Evolutionary conservation across 2,797 vertebrate genomes (phyloP), one percentile per base, ranked within the genome.

Genomic region (Sebastes taczanowskii): DNA sequence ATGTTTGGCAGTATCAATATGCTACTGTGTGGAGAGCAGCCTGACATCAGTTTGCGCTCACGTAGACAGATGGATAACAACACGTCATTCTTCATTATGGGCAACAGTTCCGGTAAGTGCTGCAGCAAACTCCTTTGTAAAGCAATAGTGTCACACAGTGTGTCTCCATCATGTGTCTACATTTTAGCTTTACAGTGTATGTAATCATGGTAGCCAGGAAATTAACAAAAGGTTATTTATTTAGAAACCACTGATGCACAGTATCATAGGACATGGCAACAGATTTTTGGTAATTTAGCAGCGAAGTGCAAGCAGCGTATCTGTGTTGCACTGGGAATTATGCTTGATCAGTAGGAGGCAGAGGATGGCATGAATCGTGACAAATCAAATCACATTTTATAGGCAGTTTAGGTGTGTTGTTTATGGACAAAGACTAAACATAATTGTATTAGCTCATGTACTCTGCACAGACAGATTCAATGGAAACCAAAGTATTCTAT

Each of bases 21-120:
- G 90, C 70, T 96, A 0, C 78, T 96, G 32, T 96, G 96, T 84
- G 92, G 92, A 62, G 89, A 64, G 66, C 53, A 80, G 53, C 18
- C 85, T 7, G 84, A 83, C 62, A 11, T 56, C 30, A 49, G 58
- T 65, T 75, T 74, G 7, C 49, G 23, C 32, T 81, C 88, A 67
- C 5, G 61, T 10, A 35, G 25, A 74, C 79, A 25, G 63, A 81
- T 22, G 74, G 53, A 23, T 7, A 38, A 66, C 68, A 81, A 27
- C 25, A 14, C 23, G 30, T 64, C 85, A 14, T 3, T 56, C 72
- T 77, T 32, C 49, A 55, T 53, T 22, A 20, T 1, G 20, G 76
- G 35, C 64, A 92, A 88, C 83, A 87, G 75, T 79, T 93, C 94
- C 8, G 89, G 95, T 96, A 89, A 89, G 94, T 87, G 35, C 63